Base-by-base conservation (phyloP, 2,888 invertebrate species). In the Neoitamus cyanurus region DNA sequence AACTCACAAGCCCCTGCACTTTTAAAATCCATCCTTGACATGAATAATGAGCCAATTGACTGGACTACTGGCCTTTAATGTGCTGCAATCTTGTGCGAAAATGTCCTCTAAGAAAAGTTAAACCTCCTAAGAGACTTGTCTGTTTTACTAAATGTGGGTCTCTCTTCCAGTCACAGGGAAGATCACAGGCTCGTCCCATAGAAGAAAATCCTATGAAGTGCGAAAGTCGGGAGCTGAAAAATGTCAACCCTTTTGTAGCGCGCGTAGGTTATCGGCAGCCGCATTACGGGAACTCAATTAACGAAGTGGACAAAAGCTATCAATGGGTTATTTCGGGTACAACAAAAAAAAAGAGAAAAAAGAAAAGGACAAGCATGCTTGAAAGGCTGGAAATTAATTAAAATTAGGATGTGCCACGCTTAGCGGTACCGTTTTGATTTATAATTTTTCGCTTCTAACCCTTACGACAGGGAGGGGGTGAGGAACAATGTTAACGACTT, bases 381-480 rank as follows among this genome's bases (percentile, higher is more conserved):
- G 37, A 75, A 75, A 75, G 75, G 75, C 75, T 75, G 28, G 42
- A 70, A 75, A 75, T 75, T 75, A 75, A 75, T 75, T 75, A 75
- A 75, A 75, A 75, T 75, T 75, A 75, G 75, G 75, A 75, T 75
- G 73, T 73, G 75, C 42, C 37, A 37, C 42, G 42, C 42, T 75
- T 75, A 42, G 25, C 28, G 37, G 42, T 42, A 20, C 20, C 58
- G 75, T 75, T 75, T 75, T 75, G 36, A 20, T 75, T 75, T 42
- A 25, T 75, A 75, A 37, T 75, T 42, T 73, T 73, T 30, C 30
- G 20, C 73, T 37, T 73, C n/a, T 42, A n/a, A 42, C 48, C 48
- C 48, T 1, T 48, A 1, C 5, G 48, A 9, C 1, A 5, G 42
- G 42, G n/a, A n/a, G 5, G 42, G 13, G 42, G 36, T 37, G 36